Evolutionary conservation across 2,888 invertebrate species (phyloP).

Genomic region (Diaperis boleti): DNA sequence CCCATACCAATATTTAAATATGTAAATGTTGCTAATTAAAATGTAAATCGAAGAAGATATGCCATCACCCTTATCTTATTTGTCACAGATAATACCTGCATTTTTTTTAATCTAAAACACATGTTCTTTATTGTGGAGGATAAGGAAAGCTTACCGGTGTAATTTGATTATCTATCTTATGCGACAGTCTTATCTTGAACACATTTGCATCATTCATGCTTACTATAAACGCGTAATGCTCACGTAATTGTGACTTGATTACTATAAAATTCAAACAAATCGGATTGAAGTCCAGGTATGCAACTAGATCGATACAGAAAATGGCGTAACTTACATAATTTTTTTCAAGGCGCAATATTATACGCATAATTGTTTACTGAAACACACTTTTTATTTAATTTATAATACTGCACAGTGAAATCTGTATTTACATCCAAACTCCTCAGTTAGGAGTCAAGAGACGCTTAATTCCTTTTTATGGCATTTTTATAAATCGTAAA

Average conservation of each 20-base stretch:
- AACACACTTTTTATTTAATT: no score
- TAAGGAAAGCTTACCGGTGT: slow-evolving; percentile 45
- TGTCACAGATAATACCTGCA: slow-evolving; percentile 29
- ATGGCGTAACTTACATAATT: no score
- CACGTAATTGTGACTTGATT: no score
- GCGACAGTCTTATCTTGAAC: slow-evolving; percentile 26
- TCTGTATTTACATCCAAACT: slow-evolving; percentile 10
- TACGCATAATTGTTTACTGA: no score
- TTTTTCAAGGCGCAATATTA: no score
- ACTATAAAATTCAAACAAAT: no score
- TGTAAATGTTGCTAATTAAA: slow-evolving; percentile 50
- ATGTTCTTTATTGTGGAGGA: slow-evolving; percentile 43
- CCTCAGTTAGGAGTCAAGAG: slow-evolving; percentile 16
- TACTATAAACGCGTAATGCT: no score
- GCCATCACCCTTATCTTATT: slow-evolving; percentile 39
- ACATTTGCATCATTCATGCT: no score
- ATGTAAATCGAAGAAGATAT: slow-evolving; percentile 46
- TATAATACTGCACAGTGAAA: slow-evolving; percentile 18
- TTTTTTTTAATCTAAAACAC: slow-evolving; percentile 37
- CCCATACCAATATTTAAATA: slow-evolving; percentile 47
- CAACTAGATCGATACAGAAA: no score
- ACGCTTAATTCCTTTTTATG: slow-evolving; percentile 23
- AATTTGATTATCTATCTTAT: slow-evolving; percentile 47
- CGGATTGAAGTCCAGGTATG: no score
- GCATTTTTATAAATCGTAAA: slow-evolving; percentile 34